Evolutionary conservation across 2,113 vertebrate genomes (phyloP).

Genomic region (Oryctolagus cuniculus): DNA sequence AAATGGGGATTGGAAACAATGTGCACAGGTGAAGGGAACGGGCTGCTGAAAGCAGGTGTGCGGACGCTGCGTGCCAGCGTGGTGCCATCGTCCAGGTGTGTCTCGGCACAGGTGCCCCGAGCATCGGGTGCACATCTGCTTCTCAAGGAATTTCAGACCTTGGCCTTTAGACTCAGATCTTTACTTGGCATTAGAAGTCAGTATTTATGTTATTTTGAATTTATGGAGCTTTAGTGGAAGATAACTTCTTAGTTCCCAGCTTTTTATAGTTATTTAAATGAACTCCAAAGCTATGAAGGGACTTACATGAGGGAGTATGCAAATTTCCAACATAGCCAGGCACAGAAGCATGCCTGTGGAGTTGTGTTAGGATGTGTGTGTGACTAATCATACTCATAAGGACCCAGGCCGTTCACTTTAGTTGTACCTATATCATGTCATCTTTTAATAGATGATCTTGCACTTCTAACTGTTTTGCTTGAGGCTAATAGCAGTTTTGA

Average conservation of each 20-base stretch:
- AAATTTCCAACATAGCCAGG: background rate
- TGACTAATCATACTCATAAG: background rate
- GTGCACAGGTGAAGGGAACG: background rate
- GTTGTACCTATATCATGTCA: background rate
- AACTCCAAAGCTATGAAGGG: background rate
- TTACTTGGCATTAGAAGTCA: conserved; percentile 25
- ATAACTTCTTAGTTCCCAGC: background rate
- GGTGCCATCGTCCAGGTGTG: background rate
- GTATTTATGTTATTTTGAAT: background rate
- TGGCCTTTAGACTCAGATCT: background rate
- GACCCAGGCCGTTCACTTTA: background rate
- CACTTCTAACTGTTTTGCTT: conserved; percentile 36
- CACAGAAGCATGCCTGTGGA: background rate
- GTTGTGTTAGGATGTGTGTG: background rate
- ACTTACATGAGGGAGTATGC: background rate
- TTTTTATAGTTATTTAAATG: conserved; percentile 36
- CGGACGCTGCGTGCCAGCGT: too few species aligned
- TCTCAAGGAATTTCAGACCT: background rate
- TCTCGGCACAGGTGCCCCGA: background rate
- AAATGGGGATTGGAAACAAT: background rate
- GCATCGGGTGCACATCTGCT: background rate
- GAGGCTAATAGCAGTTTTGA: background rate
- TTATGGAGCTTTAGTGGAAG: background rate
- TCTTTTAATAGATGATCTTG: background rate
- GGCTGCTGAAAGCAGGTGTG: background rate